Evolutionary conservation across 2,797 vertebrate species (phyloP).

Genomic region (Argyrosomus regius): DNA sequence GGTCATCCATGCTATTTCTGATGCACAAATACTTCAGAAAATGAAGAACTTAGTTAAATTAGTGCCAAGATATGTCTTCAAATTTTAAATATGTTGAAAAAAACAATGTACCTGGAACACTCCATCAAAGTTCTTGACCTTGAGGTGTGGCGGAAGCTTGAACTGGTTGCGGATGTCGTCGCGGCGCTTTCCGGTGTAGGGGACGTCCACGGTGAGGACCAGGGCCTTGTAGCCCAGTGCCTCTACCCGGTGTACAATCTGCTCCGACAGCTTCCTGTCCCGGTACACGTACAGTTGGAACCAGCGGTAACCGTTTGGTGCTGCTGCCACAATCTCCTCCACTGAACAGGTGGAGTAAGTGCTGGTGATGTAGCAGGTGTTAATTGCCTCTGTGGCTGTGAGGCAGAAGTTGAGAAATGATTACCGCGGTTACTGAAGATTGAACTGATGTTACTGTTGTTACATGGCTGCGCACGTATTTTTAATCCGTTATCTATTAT

Average conservation of each 20-base stretch:
- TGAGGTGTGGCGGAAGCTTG: constrained; percentile 88
- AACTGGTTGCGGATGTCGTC: constrained; percentile 91
- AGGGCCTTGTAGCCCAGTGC: constrained; percentile 91
- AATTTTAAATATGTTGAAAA: not conserved
- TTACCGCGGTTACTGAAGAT: not conserved
- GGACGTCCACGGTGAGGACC: constrained; percentile 92
- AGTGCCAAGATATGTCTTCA: too few relatives aligned
- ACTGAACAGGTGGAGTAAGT: constrained; percentile 91
- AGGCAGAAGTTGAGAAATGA: constrained; percentile 37
- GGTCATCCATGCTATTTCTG: not conserved
- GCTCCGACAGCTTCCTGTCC: constrained; percentile 88
- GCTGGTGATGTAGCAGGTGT: constrained; percentile 92
- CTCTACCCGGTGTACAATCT: constrained; percentile 89
- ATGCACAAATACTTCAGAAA: not conserved
- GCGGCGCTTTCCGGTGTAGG: constrained; percentile 91
- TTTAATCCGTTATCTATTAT: too few relatives aligned
- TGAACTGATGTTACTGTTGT: too few relatives aligned
- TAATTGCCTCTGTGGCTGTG: constrained; percentile 89
- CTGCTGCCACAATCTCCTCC: constrained; percentile 90
- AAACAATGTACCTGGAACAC: constrained; percentile 86
- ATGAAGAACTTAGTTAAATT: too few relatives aligned
- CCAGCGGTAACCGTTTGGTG: constrained; percentile 90
- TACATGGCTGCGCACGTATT: too few relatives aligned
- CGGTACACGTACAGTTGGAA: constrained; percentile 95
- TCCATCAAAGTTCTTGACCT: constrained; percentile 90